These are phyloP conservation scores for Scolopax bukidnonensis DNA, from an alignment of 2,797 vertebrate genomes.

Conservation along the genomic window DNA sequence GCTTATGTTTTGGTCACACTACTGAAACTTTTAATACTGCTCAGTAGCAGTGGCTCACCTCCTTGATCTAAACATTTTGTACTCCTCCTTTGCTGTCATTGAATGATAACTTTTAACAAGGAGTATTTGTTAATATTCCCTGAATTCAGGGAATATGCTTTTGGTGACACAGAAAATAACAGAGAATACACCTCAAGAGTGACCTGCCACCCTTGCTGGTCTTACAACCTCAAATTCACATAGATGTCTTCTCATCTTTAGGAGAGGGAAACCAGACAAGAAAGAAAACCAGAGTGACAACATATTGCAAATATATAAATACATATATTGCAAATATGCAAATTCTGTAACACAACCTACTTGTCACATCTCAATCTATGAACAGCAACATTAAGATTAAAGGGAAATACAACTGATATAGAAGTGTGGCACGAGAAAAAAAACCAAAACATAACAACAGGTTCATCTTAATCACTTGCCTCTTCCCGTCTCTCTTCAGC, in stretches of 20 bases:
- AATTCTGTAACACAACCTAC: neutral
- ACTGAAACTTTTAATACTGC: neutral
- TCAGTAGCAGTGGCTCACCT: neutral
- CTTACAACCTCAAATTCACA: neutral
- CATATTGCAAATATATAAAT: neutral
- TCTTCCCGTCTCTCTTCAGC: slow-evolving; percentile 92
- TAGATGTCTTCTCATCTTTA: neutral
- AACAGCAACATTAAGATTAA: neutral
- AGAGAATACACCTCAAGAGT: neutral
- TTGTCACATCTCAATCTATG: neutral
- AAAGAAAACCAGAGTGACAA: neutral
- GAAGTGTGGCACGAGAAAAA: neutral
- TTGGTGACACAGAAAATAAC: neutral
- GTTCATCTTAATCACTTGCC: slow-evolving; percentile 75
- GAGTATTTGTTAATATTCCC: neutral
- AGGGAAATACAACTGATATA: neutral
- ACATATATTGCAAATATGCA: neutral
- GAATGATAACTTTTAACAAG: neutral
- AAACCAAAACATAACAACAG: neutral
- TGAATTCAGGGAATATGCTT: neutral
- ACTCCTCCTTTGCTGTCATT: neutral
- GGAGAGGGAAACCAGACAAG: neutral
- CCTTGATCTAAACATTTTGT: neutral
- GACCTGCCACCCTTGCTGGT: neutral
- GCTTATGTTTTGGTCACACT: neutral